Evolutionary conservation across 2,888 invertebrate species (phyloP), one percentile per base, ranked within the genome.

Genomic region (Eueremaeus valkanovi): DNA sequence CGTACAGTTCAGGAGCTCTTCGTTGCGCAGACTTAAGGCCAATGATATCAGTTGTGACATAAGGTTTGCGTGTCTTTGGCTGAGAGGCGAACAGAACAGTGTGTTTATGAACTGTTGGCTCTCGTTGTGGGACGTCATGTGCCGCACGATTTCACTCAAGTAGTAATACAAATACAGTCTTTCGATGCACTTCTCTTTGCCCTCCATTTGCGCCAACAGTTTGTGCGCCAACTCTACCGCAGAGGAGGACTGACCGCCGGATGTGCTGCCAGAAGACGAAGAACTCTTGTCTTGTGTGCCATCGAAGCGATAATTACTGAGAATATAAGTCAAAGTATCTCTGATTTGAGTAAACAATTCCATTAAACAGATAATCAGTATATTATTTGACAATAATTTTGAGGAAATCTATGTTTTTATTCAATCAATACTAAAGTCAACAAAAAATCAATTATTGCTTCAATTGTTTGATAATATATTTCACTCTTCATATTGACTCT

Each of bases 11-110:
- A 74, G 33, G 11, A 74, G 68, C 33, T 36, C 40, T 31, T 45
- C 68, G 27, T 72, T 51, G 5, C 31, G 33, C n/a, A 68, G 42
- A 45, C 36, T 68, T 11, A 74, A 16, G 31, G 74, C 74, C 13
- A 74, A 24, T 70, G 74, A 74, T 21, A 74, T 74, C 3, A 74
- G 18, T 27, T 74, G 68, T 21, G 74, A 74, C 31, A 49, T 42
- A n/a, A 74, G 36, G 21, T 55, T 29, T 16, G 68, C 42, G 27
- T 74, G 74, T 51, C 74, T 66, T 68, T 74, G 66, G 24, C 66
- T 74, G 18, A 74, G 36, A 24, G 58, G 40, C 36, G 45, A 72
- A 21, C 45, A 18, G 36, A 74, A 74, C 29, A 45, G 45, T 45
- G 61, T 61, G 16, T 61, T 61, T 2, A 61, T 61, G 33, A 61